Conservation (phyloP, 2,797 vertebrate genomes). For the Alca torda region DNA sequence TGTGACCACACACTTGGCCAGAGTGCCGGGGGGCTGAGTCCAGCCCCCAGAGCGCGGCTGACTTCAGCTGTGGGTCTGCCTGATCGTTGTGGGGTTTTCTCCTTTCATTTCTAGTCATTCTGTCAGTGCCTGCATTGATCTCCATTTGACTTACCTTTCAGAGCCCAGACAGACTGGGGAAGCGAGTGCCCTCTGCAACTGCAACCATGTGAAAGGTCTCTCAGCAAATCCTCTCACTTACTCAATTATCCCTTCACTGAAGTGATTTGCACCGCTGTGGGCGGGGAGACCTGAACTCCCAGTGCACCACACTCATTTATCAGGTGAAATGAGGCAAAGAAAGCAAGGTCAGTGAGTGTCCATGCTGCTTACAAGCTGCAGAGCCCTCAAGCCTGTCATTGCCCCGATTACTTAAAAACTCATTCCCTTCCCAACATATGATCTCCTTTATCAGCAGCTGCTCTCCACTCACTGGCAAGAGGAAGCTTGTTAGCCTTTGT, state of each 20-base stretch:
- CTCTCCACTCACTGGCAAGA: not conserved
- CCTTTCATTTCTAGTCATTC: not conserved
- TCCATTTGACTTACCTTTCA: slow-evolving; percentile 13
- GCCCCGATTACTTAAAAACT: slow-evolving; percentile 35
- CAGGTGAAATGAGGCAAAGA: slow-evolving; percentile 72
- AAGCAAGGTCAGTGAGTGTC: slow-evolving; percentile 56
- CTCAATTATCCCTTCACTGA: slow-evolving; percentile 57
- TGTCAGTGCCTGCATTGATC: not conserved
- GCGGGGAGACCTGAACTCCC: slow-evolving; percentile 30
- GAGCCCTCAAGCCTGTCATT: slow-evolving; percentile 47
- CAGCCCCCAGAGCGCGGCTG: rapidly evolving
- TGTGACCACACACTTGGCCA: not conserved
- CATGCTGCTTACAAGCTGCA: slow-evolving; percentile 43
- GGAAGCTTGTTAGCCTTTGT: not conserved
- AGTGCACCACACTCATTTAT: slow-evolving; percentile 61
- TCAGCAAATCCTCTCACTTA: slow-evolving; percentile 47
- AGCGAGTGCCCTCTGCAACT: slow-evolving; percentile 45
- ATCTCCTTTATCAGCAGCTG: not conserved
- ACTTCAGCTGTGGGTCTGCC: not conserved
- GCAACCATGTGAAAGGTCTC: slow-evolving; percentile 52
- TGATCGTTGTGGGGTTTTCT: not conserved
- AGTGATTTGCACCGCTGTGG: not conserved
- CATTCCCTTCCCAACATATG: not conserved
- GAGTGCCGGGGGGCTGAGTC: rapidly evolving
- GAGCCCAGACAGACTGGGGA: slow-evolving; percentile 20